Evolutionary conservation across 2,888 invertebrate species (phyloP).

Genomic region (Graphium colonna): DNA sequence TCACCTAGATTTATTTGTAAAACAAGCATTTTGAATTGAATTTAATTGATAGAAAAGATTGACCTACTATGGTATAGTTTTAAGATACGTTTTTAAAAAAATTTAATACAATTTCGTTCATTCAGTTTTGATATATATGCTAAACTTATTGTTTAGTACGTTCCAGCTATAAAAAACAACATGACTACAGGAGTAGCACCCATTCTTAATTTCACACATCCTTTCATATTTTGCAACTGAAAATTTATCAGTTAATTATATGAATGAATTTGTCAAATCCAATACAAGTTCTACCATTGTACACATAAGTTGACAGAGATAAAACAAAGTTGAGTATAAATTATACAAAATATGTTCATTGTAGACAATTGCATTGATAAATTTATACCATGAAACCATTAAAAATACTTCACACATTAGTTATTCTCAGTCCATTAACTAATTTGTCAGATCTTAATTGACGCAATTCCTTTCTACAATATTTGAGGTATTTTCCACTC

Average conservation of each 20-base stretch:
- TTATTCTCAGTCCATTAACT: not conserved
- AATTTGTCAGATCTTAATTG: constrained; percentile 8
- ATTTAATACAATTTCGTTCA: not conserved
- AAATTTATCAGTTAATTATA: not conserved
- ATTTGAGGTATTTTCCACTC: constrained; percentile 6
- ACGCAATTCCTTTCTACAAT: not conserved
- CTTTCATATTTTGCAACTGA: not conserved
- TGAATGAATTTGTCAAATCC: not conserved
- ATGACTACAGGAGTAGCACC: not conserved
- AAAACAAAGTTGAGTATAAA: not conserved
- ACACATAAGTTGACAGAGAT: not conserved
- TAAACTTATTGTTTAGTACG: not conserved
- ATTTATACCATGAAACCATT: not conserved
- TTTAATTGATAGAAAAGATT: not conserved
- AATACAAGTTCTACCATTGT: not conserved
- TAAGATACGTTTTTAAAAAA: not conserved
- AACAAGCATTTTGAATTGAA: not conserved
- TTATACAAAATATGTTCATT: not conserved
- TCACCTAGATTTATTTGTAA: not conserved
- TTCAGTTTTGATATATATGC: not conserved
- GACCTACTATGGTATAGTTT: not conserved
- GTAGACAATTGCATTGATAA: not conserved
- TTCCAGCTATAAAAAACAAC: not conserved
- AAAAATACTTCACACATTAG: not conserved
- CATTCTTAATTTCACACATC: not conserved